phyloP scores from a whole-genome alignment of 2,797 vertebrate genomes.

The Euthynnus affinis region DNA sequence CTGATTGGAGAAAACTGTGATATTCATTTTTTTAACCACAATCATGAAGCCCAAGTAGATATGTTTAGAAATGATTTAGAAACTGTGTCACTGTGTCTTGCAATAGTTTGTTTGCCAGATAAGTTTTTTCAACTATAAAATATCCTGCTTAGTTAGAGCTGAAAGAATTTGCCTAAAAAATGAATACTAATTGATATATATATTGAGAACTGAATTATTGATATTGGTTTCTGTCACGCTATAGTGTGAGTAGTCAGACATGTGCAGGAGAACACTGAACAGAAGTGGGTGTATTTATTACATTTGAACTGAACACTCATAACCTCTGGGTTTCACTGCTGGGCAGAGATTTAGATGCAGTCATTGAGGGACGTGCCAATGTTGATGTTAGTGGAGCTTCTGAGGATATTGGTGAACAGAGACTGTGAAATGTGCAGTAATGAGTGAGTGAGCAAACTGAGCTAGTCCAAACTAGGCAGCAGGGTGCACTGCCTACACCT shows the following conservation, averaged over 20 bases:
- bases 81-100: not conserved
- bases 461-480: constrained; percentile 20
- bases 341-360: constrained; percentile 13
- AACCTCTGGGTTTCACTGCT: constrained; percentile 9
- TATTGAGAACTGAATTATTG: not conserved
- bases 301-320: constrained; percentile 34
- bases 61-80: not conserved
- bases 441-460: constrained; percentile 44
- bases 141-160: not conserved
- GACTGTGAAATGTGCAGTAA: constrained; percentile 36
- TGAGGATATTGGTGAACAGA: constrained; percentile 30
- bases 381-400: constrained; percentile 21
- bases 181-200: too few relatives aligned
- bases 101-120: not conserved
- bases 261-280: not conserved
- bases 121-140: not conserved
- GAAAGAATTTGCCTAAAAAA: not conserved
- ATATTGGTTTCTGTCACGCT: not conserved
- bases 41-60: too few relatives aligned
- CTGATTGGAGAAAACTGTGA: too few relatives aligned
- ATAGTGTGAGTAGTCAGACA: not conserved
- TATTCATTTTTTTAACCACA: too few relatives aligned
- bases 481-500: constrained; percentile 26
- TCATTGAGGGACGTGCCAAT: constrained; percentile 30
- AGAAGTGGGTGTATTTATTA: constrained; percentile 43